Conservation (phyloP, 2,797 vertebrate species). For the Rhynchotus rufescens region DNA sequence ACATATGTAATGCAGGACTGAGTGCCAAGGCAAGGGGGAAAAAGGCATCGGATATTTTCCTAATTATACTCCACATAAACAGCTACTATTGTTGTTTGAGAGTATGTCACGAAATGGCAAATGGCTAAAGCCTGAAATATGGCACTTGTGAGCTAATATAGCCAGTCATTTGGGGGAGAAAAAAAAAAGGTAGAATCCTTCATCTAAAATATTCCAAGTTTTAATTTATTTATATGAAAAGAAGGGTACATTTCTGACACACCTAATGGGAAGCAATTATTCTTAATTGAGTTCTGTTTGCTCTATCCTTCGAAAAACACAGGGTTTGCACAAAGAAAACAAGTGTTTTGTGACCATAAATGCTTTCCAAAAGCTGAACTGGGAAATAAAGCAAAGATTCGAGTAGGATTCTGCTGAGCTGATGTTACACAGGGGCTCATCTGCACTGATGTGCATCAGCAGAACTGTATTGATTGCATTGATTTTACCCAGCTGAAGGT, state of each 20-base stretch:
- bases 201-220: constrained; percentile 19
- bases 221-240: background rate
- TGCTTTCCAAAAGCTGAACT: constrained; percentile 55
- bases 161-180: background rate
- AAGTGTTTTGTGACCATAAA: constrained; percentile 46
- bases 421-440: constrained; percentile 59
- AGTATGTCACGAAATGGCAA: background rate
- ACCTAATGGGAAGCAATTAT: constrained; percentile 20
- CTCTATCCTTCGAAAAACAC: constrained; percentile 31
- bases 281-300: constrained; percentile 49
- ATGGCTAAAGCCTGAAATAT: background rate
- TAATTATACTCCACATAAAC: constrained; percentile 28
- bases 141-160: background rate
- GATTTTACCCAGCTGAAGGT: constrained; percentile 60
- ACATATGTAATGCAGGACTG: constrained; percentile 8
- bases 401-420: constrained; percentile 45
- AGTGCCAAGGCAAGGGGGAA: constrained; percentile 26
- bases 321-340: constrained; percentile 25
- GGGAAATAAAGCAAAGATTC: constrained; percentile 49
- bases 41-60: constrained; percentile 37
- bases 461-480: constrained; percentile 59
- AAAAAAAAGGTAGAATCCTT: background rate
- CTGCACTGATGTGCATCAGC: constrained; percentile 58
- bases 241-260: background rate
- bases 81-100: background rate